Evolutionary conservation across 2,113 vertebrate species (phyloP), one percentile per base, ranked within the genome.

Genomic region (Myotis yumanensis): DNA sequence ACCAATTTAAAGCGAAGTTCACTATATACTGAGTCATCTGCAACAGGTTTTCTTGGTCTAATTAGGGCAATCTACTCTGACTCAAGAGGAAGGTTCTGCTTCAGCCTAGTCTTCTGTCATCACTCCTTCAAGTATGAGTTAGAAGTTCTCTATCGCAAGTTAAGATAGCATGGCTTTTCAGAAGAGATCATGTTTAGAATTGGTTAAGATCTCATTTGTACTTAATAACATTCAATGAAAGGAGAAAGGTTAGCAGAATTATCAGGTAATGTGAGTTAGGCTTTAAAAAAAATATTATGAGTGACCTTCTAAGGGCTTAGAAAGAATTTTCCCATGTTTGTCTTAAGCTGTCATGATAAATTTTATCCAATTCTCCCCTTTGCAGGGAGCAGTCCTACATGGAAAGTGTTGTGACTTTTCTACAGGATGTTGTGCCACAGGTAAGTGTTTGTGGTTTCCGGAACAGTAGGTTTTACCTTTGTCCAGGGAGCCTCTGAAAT

Each of bases 391-490:
- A 99, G 98, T 99, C 99, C 0, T 99, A 99, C 91, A 99, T 99
- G 99, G 99, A 99, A 96, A 99, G 99, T 18, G 99, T 99, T 59
- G 99, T 99, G 59, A 99, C 99, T 0, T 99, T 99, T 98, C 98
- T 99, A 51, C 99, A 99, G 94, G 99, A 99, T 98, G 99, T 99
- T 52, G 99, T 99, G 52, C 99, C 99, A 5, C 99, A 99, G 99
- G 99, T 99, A 98, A 48, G 96, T 95, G 40, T 72, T 16, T 85
- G 25, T 80, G 37, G 37, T 93, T 90, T 89, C 7, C 51, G 76
- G 89, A 87, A 83, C 48, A 69, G 69, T 43, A 11, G 14, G 2
- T 84, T 93, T 94, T 85, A 18, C 20, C 15, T 73, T 69, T 95
- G 88, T 16, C 66, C 37, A 51, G 20, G 28, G 16, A 54, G 64